These are phyloP conservation scores for Antidorcas marsupialis DNA, from an alignment of 2,113 vertebrate genomes.

Conservation along the genomic window DNA sequence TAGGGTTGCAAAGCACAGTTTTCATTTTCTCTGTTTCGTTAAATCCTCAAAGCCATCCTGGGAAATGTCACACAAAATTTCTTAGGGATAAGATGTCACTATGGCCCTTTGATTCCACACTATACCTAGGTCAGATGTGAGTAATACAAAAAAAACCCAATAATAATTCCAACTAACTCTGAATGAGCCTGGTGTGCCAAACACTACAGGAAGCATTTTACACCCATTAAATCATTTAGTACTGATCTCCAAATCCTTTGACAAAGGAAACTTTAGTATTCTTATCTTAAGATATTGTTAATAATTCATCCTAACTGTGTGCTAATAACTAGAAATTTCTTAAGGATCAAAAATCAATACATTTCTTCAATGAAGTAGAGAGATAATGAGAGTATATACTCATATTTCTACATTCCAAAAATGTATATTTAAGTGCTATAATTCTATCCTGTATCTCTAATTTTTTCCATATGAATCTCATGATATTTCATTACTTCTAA, in stretches of 20 bases:
- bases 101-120: background rate
- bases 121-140: background rate
- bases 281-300: background rate
- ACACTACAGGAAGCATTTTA: background rate
- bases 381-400: background rate
- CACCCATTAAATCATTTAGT: background rate
- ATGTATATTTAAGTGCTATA: background rate
- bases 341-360: background rate
- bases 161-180: background rate
- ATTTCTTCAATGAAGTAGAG: background rate
- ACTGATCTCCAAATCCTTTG: background rate
- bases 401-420: background rate
- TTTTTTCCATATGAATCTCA: background rate
- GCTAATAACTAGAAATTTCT: background rate
- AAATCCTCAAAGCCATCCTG: background rate
- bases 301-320: background rate
- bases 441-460: background rate
- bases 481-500: background rate
- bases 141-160: background rate
- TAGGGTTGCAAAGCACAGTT: background rate
- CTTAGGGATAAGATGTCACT: background rate
- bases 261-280: background rate
- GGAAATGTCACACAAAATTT: background rate
- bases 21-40: background rate
- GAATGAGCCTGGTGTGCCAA: background rate